phyloP scores from a whole-genome alignment of 2,888 invertebrate genomes.

The Agonopterix alstromeriana region DNA sequence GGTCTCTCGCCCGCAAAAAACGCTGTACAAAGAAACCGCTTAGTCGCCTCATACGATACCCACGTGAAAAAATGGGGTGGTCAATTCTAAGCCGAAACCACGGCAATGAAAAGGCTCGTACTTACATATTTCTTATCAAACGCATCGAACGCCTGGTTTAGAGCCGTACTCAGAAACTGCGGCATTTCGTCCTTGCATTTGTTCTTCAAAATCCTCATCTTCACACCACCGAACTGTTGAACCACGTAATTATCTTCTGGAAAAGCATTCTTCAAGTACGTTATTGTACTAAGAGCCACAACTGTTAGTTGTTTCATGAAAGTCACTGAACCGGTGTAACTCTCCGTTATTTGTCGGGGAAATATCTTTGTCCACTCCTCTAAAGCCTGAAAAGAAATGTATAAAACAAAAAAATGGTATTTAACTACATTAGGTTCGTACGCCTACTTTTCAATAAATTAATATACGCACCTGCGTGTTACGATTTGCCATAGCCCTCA shows the following conservation, averaged over 20 bases:
- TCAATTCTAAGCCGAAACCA: no score
- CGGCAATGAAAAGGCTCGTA: no score
- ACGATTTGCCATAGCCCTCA: no score
- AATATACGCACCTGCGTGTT: no score
- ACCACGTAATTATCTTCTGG: slow-evolving; percentile 41
- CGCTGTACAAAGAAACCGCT: no score
- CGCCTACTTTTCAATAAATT: no score
- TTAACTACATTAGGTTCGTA: no score
- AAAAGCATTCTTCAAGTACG: slow-evolving; percentile 45
- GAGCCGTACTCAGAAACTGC: slow-evolving; percentile 46
- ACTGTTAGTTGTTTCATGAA: slow-evolving; percentile 61
- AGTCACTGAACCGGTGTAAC: slow-evolving; percentile 49
- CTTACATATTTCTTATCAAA: slow-evolving; percentile 65
- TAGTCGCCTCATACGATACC: no score
- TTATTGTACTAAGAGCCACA: slow-evolving; percentile 50
- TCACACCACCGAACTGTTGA: slow-evolving; percentile 42
- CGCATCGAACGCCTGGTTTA: slow-evolving; percentile 56
- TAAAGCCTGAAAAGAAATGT: slow-evolving; percentile 28
- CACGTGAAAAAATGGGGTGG: no score
- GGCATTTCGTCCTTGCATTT: slow-evolving; percentile 48
- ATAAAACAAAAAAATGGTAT: slow-evolving; percentile 8
- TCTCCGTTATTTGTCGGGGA: slow-evolving; percentile 45
- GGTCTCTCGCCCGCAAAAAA: no score
- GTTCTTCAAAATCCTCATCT: slow-evolving; percentile 43
- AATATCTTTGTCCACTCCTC: slow-evolving; percentile 50